A percentile compares a stretch with the other conserved stretches of the same genome.
Evolutionary conservation across 1,140 invertebrate species (phyloP).

Genomic region (Macrocentrus cingulum): DNA sequence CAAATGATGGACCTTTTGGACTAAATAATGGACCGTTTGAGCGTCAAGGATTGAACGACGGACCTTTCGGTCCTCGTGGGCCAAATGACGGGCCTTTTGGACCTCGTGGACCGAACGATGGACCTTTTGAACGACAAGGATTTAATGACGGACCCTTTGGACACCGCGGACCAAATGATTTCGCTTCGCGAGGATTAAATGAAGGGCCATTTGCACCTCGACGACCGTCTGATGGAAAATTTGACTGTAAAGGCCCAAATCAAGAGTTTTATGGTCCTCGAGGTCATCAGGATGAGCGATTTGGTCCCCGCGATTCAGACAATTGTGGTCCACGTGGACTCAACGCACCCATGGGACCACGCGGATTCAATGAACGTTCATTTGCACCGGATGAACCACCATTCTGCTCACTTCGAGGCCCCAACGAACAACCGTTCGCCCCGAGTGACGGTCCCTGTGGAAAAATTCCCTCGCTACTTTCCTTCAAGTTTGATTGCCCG

Average conservation of each 20-base stretch:
- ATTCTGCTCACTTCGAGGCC: constrained; percentile 2
- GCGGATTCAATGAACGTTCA: constrained; percentile 13
- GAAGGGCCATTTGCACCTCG: neutral
- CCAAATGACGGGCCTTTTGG: constrained; percentile 14
- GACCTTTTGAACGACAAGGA: neutral
- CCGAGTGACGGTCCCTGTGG: neutral
- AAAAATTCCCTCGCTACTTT: constrained; percentile 28
- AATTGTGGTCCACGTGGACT: constrained; percentile 7
- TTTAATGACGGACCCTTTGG: constrained; percentile 17
- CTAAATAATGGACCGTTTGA: neutral
- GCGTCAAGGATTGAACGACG: neutral
- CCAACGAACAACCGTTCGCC: constrained; percentile 9
- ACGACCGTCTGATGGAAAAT: constrained; percentile 14
- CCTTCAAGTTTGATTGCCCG: constrained; percentile 28
- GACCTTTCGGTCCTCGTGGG: neutral
- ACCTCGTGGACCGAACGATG: constrained; percentile 7
- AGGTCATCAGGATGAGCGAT: neutral
- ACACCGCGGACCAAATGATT: constrained; percentile 9
- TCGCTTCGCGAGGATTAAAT: neutral
- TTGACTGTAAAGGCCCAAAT: constrained; percentile 9
- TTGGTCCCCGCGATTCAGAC: constrained; percentile 14
- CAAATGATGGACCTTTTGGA: neutral
- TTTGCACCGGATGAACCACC: constrained; percentile 22
- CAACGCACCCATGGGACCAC: constrained; percentile 13
- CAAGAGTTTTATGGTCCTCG: neutral